Base-by-base conservation (phyloP, 2,797 vertebrate species). In the Capromys pilorides region DNA sequence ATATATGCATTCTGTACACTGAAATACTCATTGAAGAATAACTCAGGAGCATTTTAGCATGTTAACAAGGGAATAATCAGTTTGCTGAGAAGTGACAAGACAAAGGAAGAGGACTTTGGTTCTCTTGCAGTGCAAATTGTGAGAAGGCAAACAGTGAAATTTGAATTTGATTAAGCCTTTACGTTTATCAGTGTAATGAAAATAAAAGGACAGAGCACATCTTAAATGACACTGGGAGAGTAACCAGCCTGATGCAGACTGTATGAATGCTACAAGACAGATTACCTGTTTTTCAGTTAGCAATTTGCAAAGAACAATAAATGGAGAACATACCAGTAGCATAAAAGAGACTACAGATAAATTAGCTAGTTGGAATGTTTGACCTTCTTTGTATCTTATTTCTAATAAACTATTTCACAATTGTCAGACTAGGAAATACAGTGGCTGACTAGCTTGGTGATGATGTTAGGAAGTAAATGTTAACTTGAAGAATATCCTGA, bases 161-260 rank as follows among this genome's bases (percentile, higher is more conserved):
- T 92, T 71, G 71, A 92, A 41, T 94, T 64, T 86, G 39, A 39
- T 79, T 84, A 75, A 57, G 18, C 83, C 62, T 90, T 67, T 81
- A 71, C 81, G 59, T 61, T 26, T 49, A 79, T 80, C 26, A 80
- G 0, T 93, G 75, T 90, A 61, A 21, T 45, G 22, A 57, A 91
- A 71, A 85, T 54, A 78, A 6, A 69, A 19, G 16, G 81, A 69
- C 19, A 64, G 24, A 71, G 13, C 59, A 13, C 8, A 33, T 91
- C 51, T 88, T 78, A 88, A 90, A 62, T 86, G 73, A 49, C 22
- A 18, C 19, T 21, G 87, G 51, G 62, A 80, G 83, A 3, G 18
- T 57, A 90, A 39, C 36, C 14, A 57, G 54, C 85, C 94, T 49
- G 77, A 86, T 28, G 12, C 31, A 83, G n/a, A 84, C 64, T 87